Evolutionary conservation across 2,113 vertebrate species (phyloP).

Genomic region (Gobio gobio): DNA sequence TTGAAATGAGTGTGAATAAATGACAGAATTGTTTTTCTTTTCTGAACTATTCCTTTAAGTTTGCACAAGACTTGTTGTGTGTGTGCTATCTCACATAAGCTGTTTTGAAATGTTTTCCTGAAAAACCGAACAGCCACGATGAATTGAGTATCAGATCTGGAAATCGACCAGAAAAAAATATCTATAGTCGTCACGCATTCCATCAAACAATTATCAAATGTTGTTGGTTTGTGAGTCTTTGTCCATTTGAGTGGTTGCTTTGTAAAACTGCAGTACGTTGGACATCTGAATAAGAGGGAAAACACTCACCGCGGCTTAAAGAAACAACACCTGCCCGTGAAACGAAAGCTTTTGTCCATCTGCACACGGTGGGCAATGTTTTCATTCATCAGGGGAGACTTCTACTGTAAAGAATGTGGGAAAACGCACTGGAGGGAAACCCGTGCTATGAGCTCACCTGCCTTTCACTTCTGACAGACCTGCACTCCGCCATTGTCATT

Average conservation of each 20-base stretch:
- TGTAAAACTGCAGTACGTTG: slow-evolving; percentile 3
- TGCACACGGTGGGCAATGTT: slow-evolving; percentile 6
- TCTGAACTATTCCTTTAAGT: background rate
- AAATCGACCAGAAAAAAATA: slow-evolving; percentile 3
- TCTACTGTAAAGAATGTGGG: slow-evolving; percentile 38
- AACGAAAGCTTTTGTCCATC: slow-evolving; percentile 36
- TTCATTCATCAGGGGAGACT: slow-evolving; percentile 29
- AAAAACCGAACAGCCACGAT: background rate
- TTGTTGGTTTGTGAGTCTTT: background rate
- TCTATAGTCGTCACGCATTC: background rate
- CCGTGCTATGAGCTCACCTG: slow-evolving; percentile 46
- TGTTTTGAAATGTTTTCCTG: background rate
- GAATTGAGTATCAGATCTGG: background rate
- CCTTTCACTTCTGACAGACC: slow-evolving; percentile 48
- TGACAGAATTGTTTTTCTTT: background rate
- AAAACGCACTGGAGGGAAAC: slow-evolving; percentile 11
- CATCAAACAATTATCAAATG: background rate
- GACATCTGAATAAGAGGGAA: slow-evolving; percentile 21
- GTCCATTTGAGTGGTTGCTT: background rate
- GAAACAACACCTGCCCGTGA: slow-evolving; percentile 45
- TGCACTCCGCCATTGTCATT: slow-evolving; percentile 41
- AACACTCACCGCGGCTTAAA: slow-evolving; percentile 10
- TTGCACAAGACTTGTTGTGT: background rate
- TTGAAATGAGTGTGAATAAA: background rate
- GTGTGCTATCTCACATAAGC: background rate